Base-by-base conservation (phyloP, 1,140 invertebrate genomes). In the Daktulosphaira vitifoliae region DNA sequence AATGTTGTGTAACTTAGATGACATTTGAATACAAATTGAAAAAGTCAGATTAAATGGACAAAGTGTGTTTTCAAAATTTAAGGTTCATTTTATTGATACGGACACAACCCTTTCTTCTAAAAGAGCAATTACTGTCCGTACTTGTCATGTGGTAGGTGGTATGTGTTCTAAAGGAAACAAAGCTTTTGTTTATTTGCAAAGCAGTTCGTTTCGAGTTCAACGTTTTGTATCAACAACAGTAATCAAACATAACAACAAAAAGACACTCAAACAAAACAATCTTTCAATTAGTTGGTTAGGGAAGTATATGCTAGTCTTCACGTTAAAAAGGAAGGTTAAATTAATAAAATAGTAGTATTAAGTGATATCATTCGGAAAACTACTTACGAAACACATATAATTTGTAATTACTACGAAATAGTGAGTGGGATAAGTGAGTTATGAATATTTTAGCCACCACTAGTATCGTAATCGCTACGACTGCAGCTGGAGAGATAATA, bases 231-330 rank as follows among this genome's bases (percentile, higher is more conserved):
- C 26, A 59, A 26, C 42, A 23, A 38, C 15, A 44, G 37, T 59
- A n/a, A 37, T 23, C 33, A 11, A 23, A 59, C 39, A 25, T 25
- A 37, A 46, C 25, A 6, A 59, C 22, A 23, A 9, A 16, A 23
- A 46, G 22, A 2, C 38, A 8, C 13, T 38, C 18, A 15, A 59
- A 44, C 39, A 37, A 44, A 59, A 59, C 54, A 59, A 59, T n/a
- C 25, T 59, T 59, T 59, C 38, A 42, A 59, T 59, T 59, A 46
- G n/a, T n/a, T n/a, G n/a, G n/a, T n/a, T n/a, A 33, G 29, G 29
- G 29, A 11, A 33, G 29, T 6, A 33, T 11, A 11, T 5, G 29
- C 29, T n/a, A n/a, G n/a, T n/a, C n/a, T n/a, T n/a, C n/a, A n/a
- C n/a, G n/a, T n/a, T n/a, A n/a, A n/a, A n/a, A n/a, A n/a, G n/a